These are phyloP conservation scores for Drosophila recens DNA, from an alignment of 2,888 invertebrate species.

Conservation along the genomic window DNA sequence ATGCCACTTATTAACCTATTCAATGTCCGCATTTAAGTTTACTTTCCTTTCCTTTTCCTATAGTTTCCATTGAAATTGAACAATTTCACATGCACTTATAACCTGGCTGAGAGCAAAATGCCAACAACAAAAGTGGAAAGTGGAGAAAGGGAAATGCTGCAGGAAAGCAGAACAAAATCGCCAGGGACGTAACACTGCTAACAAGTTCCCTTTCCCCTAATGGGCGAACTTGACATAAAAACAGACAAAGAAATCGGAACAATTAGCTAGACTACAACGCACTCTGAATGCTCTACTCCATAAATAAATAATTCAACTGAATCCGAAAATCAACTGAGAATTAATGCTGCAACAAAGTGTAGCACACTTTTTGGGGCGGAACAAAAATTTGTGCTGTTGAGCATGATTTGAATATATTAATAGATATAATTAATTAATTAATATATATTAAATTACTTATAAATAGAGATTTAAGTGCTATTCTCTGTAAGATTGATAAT, in stretches of 20 bases:
- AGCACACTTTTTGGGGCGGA: neutral
- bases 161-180: conserved; percentile 47
- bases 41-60: conserved; percentile 7
- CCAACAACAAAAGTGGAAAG: conserved; percentile 31
- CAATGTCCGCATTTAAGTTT: conserved; percentile 1
- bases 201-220: conserved; percentile 29
- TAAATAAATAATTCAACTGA: neutral
- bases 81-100: conserved; percentile 58
- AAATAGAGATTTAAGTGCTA: neutral
- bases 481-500: neutral
- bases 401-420: neutral
- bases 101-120: conserved; percentile 38
- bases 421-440: neutral
- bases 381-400: neutral
- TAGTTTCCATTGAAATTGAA: conserved; percentile 52
- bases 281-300: conserved; percentile 29
- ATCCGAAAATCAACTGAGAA: no score
- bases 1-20: neutral
- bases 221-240: conserved; percentile 44
- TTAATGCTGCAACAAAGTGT: neutral
- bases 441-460: neutral
- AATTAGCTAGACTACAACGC: conserved; percentile 14
- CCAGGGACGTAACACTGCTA: conserved; percentile 27
- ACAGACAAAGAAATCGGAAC: conserved; percentile 19
- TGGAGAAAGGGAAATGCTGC: conserved; percentile 30